Evolutionary conservation across 37 sponge, comb jelly and placozoan genomes (phyloP), one percentile per base, ranked within the genome.

Genomic region (Halisarca cf. caerulea): DNA sequence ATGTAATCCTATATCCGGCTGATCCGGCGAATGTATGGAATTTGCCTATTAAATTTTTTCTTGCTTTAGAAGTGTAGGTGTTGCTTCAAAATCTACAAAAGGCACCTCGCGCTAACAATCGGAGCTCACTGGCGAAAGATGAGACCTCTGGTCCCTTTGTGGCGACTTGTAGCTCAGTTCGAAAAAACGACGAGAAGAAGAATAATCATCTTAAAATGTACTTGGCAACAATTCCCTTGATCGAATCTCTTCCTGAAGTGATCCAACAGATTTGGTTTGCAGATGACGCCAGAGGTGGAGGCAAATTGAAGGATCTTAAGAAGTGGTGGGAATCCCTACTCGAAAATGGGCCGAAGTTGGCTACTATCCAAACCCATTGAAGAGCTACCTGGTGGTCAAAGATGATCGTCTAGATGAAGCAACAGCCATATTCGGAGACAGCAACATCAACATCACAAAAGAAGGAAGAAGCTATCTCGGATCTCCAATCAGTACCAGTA

Each of bases 231-330:
- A 7, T 41, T 3, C 77, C 77, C 1, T 6, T 74, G 6, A 43
- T 43, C 23, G 25, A 74, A 18, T 17, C 77, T 9, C 45, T 44
- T 43, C 42, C 42, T 14, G 41, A 17, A 8, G 25, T 40, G 21
- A 44, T 74, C 17, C 45, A 74, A 6, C 77, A 74, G 41, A 74
- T 74, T 37, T 74, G 42, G 77, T 74, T 30, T 74, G 77, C 77
- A 25, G 77, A 74, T 41, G 77, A 74, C 41, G 42, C 77, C 21
- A 44, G 45, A 9, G 24, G 45, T 74, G 77, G 77, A 25, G 77
- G 77, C 25, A 18, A 21, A 20, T 9, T 74, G 45, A 40, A 20
- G 21, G n/a, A 74, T 40, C 77, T 74, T 44, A 40, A 43, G 44
- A 15, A 24, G 6, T 40, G 77, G 77, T 74, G 77, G 77, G 77